phyloP scores from a whole-genome alignment of 2,113 vertebrate genomes.

The Pristiophorus japonicus region DNA sequence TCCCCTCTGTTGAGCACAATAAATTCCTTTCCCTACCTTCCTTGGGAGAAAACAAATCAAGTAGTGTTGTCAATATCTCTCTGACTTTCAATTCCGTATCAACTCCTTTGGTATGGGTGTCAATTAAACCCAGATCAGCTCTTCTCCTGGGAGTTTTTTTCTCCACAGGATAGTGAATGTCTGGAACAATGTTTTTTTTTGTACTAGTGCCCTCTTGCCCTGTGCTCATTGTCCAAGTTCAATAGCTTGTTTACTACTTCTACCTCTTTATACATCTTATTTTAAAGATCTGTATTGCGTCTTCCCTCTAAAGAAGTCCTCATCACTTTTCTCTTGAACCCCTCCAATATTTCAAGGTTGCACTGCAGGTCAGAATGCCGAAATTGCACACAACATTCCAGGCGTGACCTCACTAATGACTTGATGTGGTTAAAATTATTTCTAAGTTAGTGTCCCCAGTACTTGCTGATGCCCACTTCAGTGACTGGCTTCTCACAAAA shows the following conservation, averaged over 20 bases:
- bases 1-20: not conserved
- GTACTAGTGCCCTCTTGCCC: not conserved
- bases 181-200: not conserved
- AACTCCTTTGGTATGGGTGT: not conserved
- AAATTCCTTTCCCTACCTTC: not conserved
- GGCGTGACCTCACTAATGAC: not conserved
- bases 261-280: not conserved
- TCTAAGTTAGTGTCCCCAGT: not conserved
- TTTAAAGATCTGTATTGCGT: not conserved
- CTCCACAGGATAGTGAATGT: not conserved
- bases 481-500: not conserved
- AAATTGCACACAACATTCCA: slow-evolving; percentile 18
- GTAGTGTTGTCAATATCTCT: not conserved
- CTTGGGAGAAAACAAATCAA: not conserved
- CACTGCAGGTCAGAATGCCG: not conserved
- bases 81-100: not conserved
- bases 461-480: not conserved
- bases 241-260: not conserved
- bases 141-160: not conserved
- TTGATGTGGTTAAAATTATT: not conserved
- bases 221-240: not conserved
- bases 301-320: not conserved
- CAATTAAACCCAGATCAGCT: not conserved
- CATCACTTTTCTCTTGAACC: not conserved
- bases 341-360: not conserved